Evolutionary conservation across 2,113 vertebrate genomes (phyloP).

Genomic region (Excalfactoria chinensis): DNA sequence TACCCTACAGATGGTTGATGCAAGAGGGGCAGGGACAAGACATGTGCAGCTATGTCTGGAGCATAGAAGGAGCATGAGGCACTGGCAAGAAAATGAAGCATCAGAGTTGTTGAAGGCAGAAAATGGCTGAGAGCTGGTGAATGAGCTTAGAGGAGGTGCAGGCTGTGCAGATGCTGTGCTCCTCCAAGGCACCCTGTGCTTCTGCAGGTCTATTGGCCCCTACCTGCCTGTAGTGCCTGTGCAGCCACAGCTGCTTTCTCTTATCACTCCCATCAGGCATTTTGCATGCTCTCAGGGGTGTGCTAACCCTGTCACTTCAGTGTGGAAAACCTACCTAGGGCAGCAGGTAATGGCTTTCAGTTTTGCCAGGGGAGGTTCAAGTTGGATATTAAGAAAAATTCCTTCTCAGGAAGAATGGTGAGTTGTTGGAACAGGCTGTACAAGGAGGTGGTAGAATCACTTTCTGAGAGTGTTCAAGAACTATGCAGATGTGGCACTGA

Average conservation of each 20-base stretch:
- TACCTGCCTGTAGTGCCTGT: rapidly evolving
- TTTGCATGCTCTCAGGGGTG: neutral
- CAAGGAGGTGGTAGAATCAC: no score
- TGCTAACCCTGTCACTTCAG: neutral
- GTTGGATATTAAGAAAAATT: no score
- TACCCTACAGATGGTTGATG: neutral
- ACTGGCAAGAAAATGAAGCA: neutral
- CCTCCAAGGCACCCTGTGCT: neutral
- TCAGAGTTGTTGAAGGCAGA: neutral
- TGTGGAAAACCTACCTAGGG: neutral
- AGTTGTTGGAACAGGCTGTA: no score
- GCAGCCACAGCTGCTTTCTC: neutral
- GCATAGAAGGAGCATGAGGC: neutral
- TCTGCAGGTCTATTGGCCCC: neutral
- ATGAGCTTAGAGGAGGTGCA: neutral
- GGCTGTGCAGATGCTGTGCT: neutral
- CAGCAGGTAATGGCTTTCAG: neutral
- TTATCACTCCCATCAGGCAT: rapidly evolving
- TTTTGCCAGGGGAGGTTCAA: no score
- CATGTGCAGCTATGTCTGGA: neutral
- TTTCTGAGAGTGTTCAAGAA: no score
- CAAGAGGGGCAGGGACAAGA: neutral
- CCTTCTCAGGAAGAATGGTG: no score
- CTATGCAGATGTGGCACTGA: no score
- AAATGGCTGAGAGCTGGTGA: rapidly evolving